These are phyloP conservation scores for Xenopus tropicalis DNA, from an alignment of 2,113 vertebrate genomes.

Conservation along the genomic window DNA sequence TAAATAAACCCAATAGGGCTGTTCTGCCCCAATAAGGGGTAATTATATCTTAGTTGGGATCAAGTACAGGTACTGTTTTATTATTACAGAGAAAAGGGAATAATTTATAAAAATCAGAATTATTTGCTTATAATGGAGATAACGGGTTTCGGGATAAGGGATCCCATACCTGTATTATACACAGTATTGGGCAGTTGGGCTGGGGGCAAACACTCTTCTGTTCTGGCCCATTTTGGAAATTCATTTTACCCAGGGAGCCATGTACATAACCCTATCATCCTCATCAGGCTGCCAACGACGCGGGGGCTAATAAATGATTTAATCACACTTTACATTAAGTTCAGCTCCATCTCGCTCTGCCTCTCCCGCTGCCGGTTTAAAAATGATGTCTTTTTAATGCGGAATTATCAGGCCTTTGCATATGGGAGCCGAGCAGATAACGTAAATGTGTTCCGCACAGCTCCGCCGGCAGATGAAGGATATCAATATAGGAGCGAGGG, in stretches of 20 bases:
- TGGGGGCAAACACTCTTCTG: too few species aligned
- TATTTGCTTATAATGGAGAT: too few species aligned
- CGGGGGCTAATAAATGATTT: constrained; percentile 27
- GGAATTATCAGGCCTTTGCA: constrained; percentile 47
- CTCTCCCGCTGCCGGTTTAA: constrained; percentile 9
- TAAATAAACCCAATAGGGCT: too few species aligned
- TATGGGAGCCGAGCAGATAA: constrained; percentile 41
- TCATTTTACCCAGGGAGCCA: background rate
- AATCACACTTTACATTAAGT: constrained; percentile 21
- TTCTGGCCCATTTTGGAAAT: too few species aligned
- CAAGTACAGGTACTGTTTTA: too few species aligned
- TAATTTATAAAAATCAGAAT: too few species aligned
- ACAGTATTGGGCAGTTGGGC: too few species aligned
- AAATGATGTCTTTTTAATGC: constrained; percentile 33
- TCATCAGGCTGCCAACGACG: constrained; percentile 13
- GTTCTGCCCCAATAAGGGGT: too few species aligned
- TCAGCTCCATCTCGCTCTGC: background rate
- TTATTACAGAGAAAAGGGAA: too few species aligned
- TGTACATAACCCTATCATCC: constrained; percentile 2
- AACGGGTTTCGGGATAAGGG: too few species aligned
- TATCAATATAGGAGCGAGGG: constrained; percentile 1
- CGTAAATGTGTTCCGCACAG: constrained; percentile 13
- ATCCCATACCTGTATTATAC: too few species aligned
- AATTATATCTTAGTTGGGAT: too few species aligned
- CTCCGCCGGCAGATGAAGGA: constrained; percentile 15